Conservation (phyloP, 2,113 vertebrate species). For the Condylura cristata region DNA sequence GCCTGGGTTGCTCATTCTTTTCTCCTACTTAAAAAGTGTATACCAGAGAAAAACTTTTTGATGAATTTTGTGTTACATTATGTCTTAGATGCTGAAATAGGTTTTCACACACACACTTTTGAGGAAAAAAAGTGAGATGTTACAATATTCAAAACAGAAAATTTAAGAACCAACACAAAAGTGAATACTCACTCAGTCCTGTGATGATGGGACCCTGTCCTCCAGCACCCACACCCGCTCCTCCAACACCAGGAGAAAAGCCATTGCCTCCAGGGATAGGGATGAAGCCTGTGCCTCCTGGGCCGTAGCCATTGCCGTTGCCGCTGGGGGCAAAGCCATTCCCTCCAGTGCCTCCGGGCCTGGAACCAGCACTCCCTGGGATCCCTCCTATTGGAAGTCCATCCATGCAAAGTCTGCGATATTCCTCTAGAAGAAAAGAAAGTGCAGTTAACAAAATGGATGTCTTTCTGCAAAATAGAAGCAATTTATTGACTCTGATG, state of each 20-base stretch:
- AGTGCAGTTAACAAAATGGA: neutral
- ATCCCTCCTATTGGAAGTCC: slow-evolving; percentile 80
- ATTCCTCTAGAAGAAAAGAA: slow-evolving; percentile 85
- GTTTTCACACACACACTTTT: neutral
- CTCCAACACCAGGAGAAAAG: slow-evolving; percentile 81
- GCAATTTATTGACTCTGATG: neutral
- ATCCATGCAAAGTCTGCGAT: slow-evolving; percentile 86
- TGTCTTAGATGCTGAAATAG: neutral
- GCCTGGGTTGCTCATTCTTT: neutral
- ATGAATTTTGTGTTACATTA: slow-evolving; percentile 7
- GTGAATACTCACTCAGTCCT: slow-evolving; percentile 85
- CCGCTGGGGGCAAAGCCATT: slow-evolving; percentile 76
- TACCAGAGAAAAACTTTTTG: slow-evolving; percentile 12
- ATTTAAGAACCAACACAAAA: neutral
- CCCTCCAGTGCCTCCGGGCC: slow-evolving; percentile 79
- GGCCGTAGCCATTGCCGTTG: slow-evolving; percentile 81
- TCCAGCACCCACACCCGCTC: slow-evolving; percentile 81
- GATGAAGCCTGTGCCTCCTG: slow-evolving; percentile 84
- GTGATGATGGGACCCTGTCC: slow-evolving; percentile 85
- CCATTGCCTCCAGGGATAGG: slow-evolving; percentile 85
- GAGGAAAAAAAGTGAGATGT: neutral
- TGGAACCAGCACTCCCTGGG: slow-evolving; percentile 81
- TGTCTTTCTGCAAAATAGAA: neutral
- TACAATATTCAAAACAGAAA: neutral
- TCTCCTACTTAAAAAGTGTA: neutral